Percentiles rank a stretch among this genome's conserved stretches.
phyloP scores from a whole-genome alignment of 2,113 vertebrate species.

The Oreochromis niloticus region DNA sequence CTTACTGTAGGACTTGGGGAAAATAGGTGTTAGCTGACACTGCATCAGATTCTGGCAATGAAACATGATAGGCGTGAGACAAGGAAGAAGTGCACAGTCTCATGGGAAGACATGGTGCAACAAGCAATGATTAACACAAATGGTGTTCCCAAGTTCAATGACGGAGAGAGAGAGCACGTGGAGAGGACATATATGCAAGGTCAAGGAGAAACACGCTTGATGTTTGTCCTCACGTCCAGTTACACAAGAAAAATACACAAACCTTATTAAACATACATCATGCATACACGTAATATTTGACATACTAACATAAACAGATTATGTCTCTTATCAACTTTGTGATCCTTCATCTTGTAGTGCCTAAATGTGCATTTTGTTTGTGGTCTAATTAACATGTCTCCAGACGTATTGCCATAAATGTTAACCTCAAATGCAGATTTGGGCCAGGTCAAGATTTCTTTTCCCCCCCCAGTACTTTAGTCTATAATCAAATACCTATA shows the following conservation, averaged over 20 bases:
- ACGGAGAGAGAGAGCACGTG: neutral
- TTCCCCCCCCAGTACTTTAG: neutral
- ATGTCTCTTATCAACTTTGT: neutral
- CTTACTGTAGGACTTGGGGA: neutral
- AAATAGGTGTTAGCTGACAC: neutral
- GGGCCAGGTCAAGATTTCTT: neutral
- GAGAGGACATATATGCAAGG: neutral
- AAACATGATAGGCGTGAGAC: constrained; percentile 56
- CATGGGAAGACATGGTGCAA: neutral
- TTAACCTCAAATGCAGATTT: neutral
- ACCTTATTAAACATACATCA: neutral
- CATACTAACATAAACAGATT: neutral
- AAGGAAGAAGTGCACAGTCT: neutral
- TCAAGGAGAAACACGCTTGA: neutral
- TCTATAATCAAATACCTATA: rapidly evolving
- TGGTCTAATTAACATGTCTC: neutral
- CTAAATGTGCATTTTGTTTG: neutral
- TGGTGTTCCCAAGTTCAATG: neutral
- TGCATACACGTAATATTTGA: neutral
- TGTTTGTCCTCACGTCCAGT: neutral
- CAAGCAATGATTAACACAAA: constrained; percentile 11
- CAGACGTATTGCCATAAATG: rapidly evolving
- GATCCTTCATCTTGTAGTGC: neutral
- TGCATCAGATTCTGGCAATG: neutral
- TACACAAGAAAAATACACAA: neutral